Conservation (phyloP, 2,797 vertebrate species). For the Ibycter americanus region DNA sequence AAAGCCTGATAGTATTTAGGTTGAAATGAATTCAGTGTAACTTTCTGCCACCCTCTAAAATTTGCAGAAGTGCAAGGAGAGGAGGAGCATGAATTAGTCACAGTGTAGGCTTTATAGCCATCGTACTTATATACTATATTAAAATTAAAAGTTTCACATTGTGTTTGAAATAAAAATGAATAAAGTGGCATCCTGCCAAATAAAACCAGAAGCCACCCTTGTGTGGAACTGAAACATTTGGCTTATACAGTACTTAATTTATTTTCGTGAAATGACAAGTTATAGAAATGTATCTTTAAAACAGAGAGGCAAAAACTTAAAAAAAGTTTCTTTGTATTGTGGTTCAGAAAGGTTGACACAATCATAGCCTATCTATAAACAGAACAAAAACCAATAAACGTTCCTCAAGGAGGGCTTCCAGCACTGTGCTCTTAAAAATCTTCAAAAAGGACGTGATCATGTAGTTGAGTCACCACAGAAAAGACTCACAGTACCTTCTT, state of each 20-base stretch:
- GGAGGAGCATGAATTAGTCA: constrained; percentile 48
- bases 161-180: constrained; percentile 77
- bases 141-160: constrained; percentile 77
- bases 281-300: constrained; percentile 76
- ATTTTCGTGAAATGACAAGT: constrained; percentile 77
- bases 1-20: not conserved
- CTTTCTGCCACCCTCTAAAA: constrained; percentile 14
- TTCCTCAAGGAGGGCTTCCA: constrained; percentile 31
- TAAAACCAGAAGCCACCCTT: constrained; percentile 71
- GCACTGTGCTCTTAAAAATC: constrained; percentile 39
- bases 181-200: constrained; percentile 74
- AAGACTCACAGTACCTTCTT: constrained; percentile 55
- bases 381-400: constrained; percentile 53
- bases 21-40: not conserved
- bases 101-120: constrained; percentile 45
- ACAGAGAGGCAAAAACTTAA: constrained; percentile 42
- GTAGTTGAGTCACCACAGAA: constrained; percentile 20
- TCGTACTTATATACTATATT: constrained; percentile 49
- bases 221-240: constrained; percentile 75
- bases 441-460: constrained; percentile 43
- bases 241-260: constrained; percentile 76
- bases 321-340: constrained; percentile 58
- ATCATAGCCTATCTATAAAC: constrained; percentile 37
- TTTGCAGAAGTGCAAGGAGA: not conserved
- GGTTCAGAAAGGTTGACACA: constrained; percentile 20